Percentiles rank a stretch among this genome's conserved stretches.
phyloP scores from a whole-genome alignment of 2,113 vertebrate species.

The Coturnix japonica region DNA sequence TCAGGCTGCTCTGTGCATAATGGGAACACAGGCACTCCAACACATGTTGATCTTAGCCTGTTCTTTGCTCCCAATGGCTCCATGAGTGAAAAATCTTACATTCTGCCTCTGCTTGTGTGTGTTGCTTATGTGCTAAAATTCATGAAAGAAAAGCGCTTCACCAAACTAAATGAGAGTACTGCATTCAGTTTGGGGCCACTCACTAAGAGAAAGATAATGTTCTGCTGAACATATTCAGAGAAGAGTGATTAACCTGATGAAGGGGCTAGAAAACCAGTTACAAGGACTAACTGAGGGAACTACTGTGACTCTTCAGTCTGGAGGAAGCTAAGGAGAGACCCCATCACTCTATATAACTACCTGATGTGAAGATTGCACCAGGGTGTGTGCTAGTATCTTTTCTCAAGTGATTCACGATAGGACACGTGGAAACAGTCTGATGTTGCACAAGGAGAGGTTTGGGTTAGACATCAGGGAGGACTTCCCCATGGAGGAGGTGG shows the following conservation, averaged over 20 bases:
- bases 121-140: not conserved
- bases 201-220: not conserved
- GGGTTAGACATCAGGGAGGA: not conserved
- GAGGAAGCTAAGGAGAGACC: not conserved
- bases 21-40: rapidly evolving
- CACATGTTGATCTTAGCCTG: rapidly evolving
- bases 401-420: not conserved
- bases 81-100: no score
- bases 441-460: not conserved
- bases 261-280: not conserved
- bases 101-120: not conserved
- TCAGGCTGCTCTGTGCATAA: not conserved
- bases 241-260: not conserved
- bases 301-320: not conserved
- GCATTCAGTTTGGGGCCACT: not conserved
- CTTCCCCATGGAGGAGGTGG: not conserved
- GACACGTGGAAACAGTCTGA: not conserved
- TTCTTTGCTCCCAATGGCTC: rapidly evolving
- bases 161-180: not conserved
- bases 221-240: not conserved
- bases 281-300: not conserved
- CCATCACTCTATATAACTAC: not conserved
- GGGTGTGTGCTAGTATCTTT: not conserved
- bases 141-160: not conserved
- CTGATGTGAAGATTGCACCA: not conserved